Percentiles rank a stretch among this genome's conserved stretches.
These are phyloP conservation scores for Melipona beecheii DNA, from an alignment of 2,888 invertebrate species.

Conservation along the genomic window DNA sequence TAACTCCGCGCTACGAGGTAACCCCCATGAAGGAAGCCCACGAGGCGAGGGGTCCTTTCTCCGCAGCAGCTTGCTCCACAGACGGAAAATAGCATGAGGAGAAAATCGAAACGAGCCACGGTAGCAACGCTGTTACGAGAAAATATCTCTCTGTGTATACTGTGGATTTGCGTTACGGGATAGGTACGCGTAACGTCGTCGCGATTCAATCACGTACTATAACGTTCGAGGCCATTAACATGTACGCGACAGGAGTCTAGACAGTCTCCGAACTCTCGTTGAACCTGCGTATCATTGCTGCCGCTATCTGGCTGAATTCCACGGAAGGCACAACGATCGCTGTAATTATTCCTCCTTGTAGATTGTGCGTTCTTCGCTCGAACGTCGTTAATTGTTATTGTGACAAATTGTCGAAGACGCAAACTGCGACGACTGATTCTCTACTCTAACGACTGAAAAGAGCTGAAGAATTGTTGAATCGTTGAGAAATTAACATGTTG, in stretches of 20 bases:
- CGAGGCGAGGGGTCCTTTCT: neutral
- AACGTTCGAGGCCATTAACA: slow-evolving; percentile 34
- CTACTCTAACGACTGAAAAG: no score
- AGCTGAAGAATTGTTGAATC: no score
- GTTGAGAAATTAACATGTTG: no score
- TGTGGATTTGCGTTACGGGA: slow-evolving; percentile 32
- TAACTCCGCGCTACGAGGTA: slow-evolving; percentile 38
- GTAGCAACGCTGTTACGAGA: slow-evolving; percentile 24
- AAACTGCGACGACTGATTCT: no score
- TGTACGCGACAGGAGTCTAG: neutral
- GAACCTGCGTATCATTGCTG: neutral
- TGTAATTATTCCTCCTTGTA: neutral
- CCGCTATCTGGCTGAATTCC: slow-evolving; percentile 10
- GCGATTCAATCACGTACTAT: slow-evolving; percentile 32
- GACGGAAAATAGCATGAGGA: neutral
- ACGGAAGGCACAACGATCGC: neutral
- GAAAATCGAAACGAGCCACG: slow-evolving; percentile 3
- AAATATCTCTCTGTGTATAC: slow-evolving; percentile 34
- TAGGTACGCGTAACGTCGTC: neutral
- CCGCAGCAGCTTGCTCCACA: neutral
- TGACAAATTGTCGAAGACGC: neutral
- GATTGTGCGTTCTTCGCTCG: no score
- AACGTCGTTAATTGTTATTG: neutral
- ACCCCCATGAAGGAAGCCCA: slow-evolving; percentile 33
- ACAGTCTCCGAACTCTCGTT: neutral